A percentile compares a stretch with the other conserved stretches of the same genome.
These are phyloP conservation scores for Oncorhynchus nerka DNA, from an alignment of 2,113 vertebrate species.

Conservation along the genomic window DNA sequence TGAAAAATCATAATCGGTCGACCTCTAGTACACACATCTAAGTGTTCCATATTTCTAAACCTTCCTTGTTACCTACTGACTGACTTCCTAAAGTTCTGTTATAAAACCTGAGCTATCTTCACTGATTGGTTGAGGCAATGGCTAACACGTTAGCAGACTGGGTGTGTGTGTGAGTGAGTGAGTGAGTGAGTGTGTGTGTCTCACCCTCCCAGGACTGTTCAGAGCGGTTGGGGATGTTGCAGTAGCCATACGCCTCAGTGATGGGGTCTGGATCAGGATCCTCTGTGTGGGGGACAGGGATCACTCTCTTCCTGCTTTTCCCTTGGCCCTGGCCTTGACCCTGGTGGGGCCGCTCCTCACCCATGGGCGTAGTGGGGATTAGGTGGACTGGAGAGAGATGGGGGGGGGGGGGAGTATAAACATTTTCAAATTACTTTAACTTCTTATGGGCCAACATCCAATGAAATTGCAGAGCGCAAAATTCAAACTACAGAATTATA, in stretches of 20 bases:
- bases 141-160: no score
- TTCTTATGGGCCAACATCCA: no score
- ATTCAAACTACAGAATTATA: no score
- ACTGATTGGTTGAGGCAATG: no score
- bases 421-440: no score
- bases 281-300: slow-evolving; percentile 80
- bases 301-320: slow-evolving; percentile 89
- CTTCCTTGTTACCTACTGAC: no score
- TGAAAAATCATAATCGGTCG: no score
- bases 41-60: no score
- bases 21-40: no score
- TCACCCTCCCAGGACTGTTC: slow-evolving; percentile 94
- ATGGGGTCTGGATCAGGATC: slow-evolving; percentile 80
- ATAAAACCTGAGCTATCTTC: no score
- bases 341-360: slow-evolving; percentile 64
- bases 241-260: slow-evolving; percentile 86
- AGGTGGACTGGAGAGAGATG: slow-evolving; percentile 78
- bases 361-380: slow-evolving; percentile 76
- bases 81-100: no score
- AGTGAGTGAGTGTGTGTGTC: neutral
- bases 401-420: neutral
- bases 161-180: neutral
- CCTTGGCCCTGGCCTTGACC: slow-evolving; percentile 33
- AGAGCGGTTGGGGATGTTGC: slow-evolving; percentile 84
- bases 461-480: no score